phyloP scores from a whole-genome alignment of 2,888 invertebrate species.

The Galerucella pusilla region DNA sequence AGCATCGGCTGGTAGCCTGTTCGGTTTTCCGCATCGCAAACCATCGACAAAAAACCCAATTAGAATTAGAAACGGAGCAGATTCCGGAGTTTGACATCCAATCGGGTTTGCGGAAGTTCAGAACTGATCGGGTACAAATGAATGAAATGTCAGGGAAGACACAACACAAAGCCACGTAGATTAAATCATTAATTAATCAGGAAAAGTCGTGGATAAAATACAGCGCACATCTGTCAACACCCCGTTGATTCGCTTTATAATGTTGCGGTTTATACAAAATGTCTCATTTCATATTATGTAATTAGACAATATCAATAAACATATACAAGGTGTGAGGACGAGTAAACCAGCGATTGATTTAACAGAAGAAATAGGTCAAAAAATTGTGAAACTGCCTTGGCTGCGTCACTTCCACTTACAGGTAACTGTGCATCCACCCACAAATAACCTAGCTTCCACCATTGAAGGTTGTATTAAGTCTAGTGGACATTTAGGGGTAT shows the following conservation, averaged over 20 bases:
- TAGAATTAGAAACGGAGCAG: conserved; percentile 41
- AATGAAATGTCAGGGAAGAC: conserved; percentile 38
- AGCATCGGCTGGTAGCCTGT: conserved; percentile 12
- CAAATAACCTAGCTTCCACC: no score
- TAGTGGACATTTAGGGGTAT: no score
- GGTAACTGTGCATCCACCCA: no score
- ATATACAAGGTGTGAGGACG: no score
- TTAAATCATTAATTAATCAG: conserved; percentile 37
- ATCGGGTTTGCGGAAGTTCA: conserved; percentile 34
- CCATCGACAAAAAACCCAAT: conserved; percentile 40
- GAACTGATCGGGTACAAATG: conserved; percentile 33
- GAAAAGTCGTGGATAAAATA: conserved; percentile 14
- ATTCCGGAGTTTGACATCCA: conserved; percentile 36
- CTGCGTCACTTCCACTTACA: no score
- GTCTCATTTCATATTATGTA: no score
- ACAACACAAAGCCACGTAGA: conserved; percentile 32
- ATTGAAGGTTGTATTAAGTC: no score
- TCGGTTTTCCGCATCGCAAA: conserved; percentile 16
- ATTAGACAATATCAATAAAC: background rate
- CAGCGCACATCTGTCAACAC: conserved; percentile 11
- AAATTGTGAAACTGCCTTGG: no score
- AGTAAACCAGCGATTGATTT: no score
- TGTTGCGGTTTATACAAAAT: background rate
- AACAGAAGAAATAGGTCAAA: no score
- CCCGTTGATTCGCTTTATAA: background rate